phyloP scores from a whole-genome alignment of 2,888 invertebrate species.

The Metellina segmentata region DNA sequence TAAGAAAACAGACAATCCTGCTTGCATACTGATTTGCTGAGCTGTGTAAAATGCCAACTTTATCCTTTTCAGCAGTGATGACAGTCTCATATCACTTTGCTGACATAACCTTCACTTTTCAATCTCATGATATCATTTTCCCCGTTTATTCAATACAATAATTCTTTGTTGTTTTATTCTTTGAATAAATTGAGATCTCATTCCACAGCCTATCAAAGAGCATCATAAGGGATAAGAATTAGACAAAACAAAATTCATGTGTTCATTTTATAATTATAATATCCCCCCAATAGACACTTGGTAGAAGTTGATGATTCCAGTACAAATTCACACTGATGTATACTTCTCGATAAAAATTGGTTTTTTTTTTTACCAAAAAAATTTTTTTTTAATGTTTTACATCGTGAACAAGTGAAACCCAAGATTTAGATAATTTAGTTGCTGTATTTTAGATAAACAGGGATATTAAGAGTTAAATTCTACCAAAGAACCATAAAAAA shows the following conservation, averaged over 20 bases:
- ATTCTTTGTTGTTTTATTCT: not conserved
- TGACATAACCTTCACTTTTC: not conserved
- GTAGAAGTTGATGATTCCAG: too few relatives aligned
- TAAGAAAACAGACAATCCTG: not conserved
- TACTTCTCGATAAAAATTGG: too few relatives aligned
- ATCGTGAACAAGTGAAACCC: too few relatives aligned
- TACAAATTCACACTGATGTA: too few relatives aligned
- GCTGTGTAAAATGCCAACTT: not conserved
- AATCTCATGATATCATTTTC: not conserved
- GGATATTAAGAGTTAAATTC: too few relatives aligned
- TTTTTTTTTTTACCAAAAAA: too few relatives aligned
- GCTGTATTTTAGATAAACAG: too few relatives aligned
- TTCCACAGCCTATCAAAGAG: not conserved
- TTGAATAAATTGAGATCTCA: not conserved
- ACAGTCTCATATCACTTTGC: not conserved
- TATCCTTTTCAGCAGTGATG: not conserved
- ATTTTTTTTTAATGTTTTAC: too few relatives aligned
- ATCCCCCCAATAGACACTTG: too few relatives aligned
- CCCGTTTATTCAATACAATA: not conserved
- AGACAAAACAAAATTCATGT: not conserved
- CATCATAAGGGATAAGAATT: not conserved
- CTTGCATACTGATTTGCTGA: not conserved
- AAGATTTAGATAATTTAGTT: too few relatives aligned
- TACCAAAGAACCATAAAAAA: too few relatives aligned
- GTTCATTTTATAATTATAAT: too few relatives aligned